Evolutionary conservation across 2,888 invertebrate species (phyloP), one percentile per base, ranked within the genome.

Genomic region (Volucella zonaria): DNA sequence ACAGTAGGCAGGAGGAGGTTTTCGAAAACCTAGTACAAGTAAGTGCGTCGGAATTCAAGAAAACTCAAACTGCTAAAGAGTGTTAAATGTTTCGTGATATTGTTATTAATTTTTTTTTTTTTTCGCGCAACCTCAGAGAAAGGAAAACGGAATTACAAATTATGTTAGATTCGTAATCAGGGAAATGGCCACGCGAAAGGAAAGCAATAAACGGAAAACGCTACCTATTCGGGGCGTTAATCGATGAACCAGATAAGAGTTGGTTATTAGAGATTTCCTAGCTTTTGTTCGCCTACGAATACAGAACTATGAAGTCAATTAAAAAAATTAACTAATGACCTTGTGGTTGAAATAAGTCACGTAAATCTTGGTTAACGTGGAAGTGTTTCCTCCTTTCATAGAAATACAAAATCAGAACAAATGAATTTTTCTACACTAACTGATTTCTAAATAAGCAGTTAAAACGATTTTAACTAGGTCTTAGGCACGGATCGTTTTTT

Each of bases 151-250:
- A 75, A 78, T 45, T 45, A 40, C 40, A 62, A 82, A 73, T 51
- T 58, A 52, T 74, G 23, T 75, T 74, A 73, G 77, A 77, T 82
- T 67, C 64, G 52, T 78, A 78, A 78, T 82, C 64, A 42, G 64
- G 3, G 54, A 45, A 52, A 56, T 61, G 11, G 56, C 73, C 82
- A 82, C 82, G 68, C 78, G 45, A 82, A 74, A 15, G n/a, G 14
- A 74, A 78, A 64, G 15, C 62, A 62, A 62, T 67, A 51, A 40
- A 67, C 18, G 56, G 43, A 73, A 73, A 67, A 61, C 23, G 59
- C 61, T 64, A 31, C 31, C 31, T 31, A 73, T 49, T 59, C 12
- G 11, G 47, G 64, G 61, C 23, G 47, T 43, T 40, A 54, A 12
- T 62, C 61, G 61, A 71, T 45, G 1, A 64, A 45, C n/a, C 43